phyloP scores from a whole-genome alignment of 2,113 vertebrate species.

The Campylomormyrus numenius region DNA sequence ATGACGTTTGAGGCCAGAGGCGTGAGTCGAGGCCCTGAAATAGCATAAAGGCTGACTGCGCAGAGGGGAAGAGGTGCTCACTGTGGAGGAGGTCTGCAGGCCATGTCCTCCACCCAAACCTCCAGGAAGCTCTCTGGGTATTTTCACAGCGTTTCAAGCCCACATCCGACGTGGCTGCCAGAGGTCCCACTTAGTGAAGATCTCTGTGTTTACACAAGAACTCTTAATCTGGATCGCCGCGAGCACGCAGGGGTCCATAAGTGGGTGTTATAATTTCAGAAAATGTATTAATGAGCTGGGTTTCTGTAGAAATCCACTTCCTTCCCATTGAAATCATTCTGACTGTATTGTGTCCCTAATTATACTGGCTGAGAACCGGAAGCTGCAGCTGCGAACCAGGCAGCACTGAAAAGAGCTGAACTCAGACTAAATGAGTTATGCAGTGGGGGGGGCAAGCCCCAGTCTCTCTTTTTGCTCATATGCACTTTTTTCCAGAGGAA shows the following conservation, averaged over 20 bases:
- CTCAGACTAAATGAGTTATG: not conserved
- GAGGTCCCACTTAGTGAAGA: not conserved
- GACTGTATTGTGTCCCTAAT: not conserved
- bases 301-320: not conserved
- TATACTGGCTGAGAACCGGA: not conserved
- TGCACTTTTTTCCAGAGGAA: not conserved
- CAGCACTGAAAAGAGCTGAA: not conserved
- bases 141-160: not conserved
- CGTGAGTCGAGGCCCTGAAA: not conserved
- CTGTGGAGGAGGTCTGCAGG: not conserved
- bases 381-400: not conserved
- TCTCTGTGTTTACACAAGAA: not conserved
- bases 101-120: not conserved
- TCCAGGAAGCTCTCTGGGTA: not conserved
- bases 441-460: not conserved
- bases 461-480: not conserved
- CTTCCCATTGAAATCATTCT: not conserved
- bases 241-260: not conserved
- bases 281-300: not conserved
- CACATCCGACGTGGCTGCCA: not conserved
- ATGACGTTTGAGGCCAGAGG: not conserved
- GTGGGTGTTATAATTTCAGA: not conserved
- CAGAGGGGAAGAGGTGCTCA: not conserved
- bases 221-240: not conserved
- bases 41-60: not conserved